Evolutionary conservation across 2,113 vertebrate species (phyloP).

Genomic region (Hippocampus guttulatus): DNA sequence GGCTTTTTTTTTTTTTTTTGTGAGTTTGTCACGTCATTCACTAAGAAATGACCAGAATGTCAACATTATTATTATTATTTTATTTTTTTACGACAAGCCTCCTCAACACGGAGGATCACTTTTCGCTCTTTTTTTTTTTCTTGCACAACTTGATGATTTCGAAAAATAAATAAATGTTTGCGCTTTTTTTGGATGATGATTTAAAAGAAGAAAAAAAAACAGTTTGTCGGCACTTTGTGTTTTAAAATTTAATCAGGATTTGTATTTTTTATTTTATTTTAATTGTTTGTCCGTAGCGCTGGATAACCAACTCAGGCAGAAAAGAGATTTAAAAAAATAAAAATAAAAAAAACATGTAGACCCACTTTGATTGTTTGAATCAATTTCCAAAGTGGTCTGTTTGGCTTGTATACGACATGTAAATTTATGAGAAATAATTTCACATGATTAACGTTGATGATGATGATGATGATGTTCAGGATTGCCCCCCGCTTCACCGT

Average conservation of each 20-base stretch:
- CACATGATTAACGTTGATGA: slow-evolving; percentile 68
- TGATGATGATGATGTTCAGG: slow-evolving; percentile 62
- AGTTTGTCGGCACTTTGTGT: slow-evolving; percentile 59
- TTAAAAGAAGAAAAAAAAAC: neutral
- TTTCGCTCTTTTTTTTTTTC: slow-evolving; percentile 67
- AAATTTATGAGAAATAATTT: slow-evolving; percentile 63
- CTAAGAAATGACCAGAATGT: neutral
- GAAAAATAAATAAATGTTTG: slow-evolving; percentile 80
- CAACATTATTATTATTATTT: slow-evolving; percentile 15
- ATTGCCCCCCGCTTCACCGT: neutral
- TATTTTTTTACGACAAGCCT: slow-evolving; percentile 78
- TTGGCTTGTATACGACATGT: slow-evolving; percentile 69
- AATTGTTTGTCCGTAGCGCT: slow-evolving; percentile 69
- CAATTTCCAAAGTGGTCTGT: slow-evolving; percentile 66
- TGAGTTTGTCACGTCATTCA: neutral
- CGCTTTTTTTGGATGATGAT: slow-evolving; percentile 69
- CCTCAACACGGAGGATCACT: slow-evolving; percentile 85
- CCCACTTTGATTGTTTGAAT: slow-evolving; percentile 60
- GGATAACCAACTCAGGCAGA: slow-evolving; percentile 78
- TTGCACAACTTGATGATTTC: slow-evolving; percentile 83
- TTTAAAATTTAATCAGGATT: slow-evolving; percentile 72
- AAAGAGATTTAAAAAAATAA: slow-evolving; percentile 40
- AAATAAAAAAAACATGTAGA: slow-evolving; percentile 33
- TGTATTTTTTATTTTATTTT: slow-evolving; percentile 49
- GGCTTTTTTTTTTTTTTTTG: neutral